A percentile compares a stretch with the other conserved stretches of the same genome.
phyloP scores from a whole-genome alignment of 2,113 vertebrate genomes.

The Corvus cornix region DNA sequence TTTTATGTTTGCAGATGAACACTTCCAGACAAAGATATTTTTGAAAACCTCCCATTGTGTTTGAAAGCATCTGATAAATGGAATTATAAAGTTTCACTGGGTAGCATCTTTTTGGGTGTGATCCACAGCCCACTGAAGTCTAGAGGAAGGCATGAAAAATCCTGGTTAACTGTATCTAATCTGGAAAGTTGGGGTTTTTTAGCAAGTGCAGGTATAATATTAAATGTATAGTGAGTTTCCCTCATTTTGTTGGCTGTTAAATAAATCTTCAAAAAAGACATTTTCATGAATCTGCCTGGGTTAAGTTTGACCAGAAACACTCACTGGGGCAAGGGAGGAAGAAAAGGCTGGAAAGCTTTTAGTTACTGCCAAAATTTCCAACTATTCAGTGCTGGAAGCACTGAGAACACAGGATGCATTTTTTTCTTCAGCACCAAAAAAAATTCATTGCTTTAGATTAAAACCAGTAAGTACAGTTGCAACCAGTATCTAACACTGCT shows the following conservation, averaged over 20 bases:
- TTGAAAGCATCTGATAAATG: conserved; percentile 33
- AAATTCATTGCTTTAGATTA: background rate
- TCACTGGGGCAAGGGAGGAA: background rate
- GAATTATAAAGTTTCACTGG: background rate
- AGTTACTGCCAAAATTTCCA: background rate
- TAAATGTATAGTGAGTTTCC: background rate
- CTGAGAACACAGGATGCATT: background rate
- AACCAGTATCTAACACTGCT: background rate
- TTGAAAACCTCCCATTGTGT: conserved; percentile 37
- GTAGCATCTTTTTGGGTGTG: background rate
- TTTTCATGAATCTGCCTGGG: background rate
- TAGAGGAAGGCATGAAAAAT: background rate
- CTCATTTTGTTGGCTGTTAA: background rate
- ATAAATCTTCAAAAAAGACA: background rate
- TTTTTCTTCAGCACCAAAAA: background rate
- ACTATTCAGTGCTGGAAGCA: background rate
- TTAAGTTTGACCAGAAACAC: background rate
- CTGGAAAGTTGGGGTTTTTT: background rate
- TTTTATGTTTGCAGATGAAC: conserved; percentile 30
- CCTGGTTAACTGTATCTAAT: background rate
- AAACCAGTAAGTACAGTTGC: background rate
- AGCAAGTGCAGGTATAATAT: background rate
- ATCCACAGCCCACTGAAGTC: background rate
- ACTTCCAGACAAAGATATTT: conserved; percentile 26
- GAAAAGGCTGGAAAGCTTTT: background rate